Base-by-base conservation (phyloP, 2,888 invertebrate species). In the Slavum lentiscoides region DNA sequence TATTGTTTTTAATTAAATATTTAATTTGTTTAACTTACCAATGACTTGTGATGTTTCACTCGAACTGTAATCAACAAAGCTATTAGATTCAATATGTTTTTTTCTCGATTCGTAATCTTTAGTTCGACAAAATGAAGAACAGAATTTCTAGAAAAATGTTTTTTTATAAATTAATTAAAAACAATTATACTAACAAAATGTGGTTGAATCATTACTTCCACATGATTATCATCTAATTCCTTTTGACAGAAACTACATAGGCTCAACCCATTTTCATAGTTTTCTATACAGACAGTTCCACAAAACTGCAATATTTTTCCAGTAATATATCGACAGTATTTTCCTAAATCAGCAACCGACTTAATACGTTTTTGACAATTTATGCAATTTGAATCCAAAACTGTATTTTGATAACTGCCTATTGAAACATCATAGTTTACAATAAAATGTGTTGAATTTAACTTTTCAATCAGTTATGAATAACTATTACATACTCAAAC, bases 261-360 rank as follows among this genome's bases (percentile, higher is more conserved):
- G 87, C 96, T 95, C 39, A 96, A 88, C 0, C 93, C 93, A 85
- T 93, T 94, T 86, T 96, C 96, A 85, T 93, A 96, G 84, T 93
- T 93, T 84, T 95, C 95, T 81, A 96, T 88, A 86, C 97, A 97
- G 0, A 88, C 88, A 3, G 93, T 92, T 83, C 93, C 92, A 86
- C 97, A 98, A 87, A 97, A 97, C 86, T 97, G 97, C 19, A 94
- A 90, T 72, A 97, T 93, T 85, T 96, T 95, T 83, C 93, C 94
- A 0, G 97, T 97, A 86, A 97, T 96, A 74, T 96, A 89, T 0
- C 97, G 95, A 85, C 96, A 96, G 86, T 96, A 96, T 86, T 96
- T 97, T 21, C 96, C 96, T 85, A 96, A 89, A 83, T 94, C 93
- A 3, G 91, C 90, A n/a, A 66, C 69, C 4, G 92, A 90, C 74